Conservation (phyloP, 2,888 invertebrate species). For the Ochropleura leucogaster region DNA sequence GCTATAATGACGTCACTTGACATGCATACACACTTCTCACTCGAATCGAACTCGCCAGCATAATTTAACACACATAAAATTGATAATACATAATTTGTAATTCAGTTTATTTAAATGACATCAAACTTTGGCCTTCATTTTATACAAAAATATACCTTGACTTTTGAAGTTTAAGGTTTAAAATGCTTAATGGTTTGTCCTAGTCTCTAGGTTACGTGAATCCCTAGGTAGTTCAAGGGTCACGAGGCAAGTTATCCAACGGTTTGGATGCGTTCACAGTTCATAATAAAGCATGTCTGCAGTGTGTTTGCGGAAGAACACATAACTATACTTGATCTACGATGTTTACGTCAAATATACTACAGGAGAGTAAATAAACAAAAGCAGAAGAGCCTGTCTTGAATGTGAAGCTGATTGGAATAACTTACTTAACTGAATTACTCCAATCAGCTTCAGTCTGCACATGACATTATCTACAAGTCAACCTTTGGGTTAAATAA, state of each 20-base stretch:
- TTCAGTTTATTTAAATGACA: conserved; percentile 47
- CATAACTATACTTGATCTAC: conserved; percentile 15
- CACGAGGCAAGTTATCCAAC: conserved; percentile 54
- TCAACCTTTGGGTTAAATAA: background rate
- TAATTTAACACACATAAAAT: conserved; percentile 43
- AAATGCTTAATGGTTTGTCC: background rate
- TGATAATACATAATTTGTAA: conserved; percentile 48
- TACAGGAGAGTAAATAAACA: background rate
- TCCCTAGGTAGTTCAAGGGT: conserved; percentile 54
- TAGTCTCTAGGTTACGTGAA: conserved; percentile 37
- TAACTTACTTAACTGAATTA: too few relatives aligned
- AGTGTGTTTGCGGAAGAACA: conserved; percentile 39
- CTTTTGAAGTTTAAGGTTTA: conserved; percentile 4
- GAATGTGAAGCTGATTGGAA: background rate
- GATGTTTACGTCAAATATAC: conserved; percentile 21
- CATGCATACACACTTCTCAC: conserved; percentile 46
- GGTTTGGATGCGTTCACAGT: conserved; percentile 43
- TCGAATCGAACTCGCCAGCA: conserved; percentile 25
- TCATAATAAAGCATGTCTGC: conserved; percentile 33
- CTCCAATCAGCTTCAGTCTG: too few relatives aligned
- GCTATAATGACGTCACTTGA: conserved; percentile 47
- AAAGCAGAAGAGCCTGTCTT: background rate
- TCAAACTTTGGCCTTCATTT: conserved; percentile 12
- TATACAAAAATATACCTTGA: conserved; percentile 10
- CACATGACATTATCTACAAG: background rate